A percentile compares a stretch with the other conserved stretches of the same genome.
Conservation (phyloP, 2,113 vertebrate genomes). For the Caranx ignobilis region DNA sequence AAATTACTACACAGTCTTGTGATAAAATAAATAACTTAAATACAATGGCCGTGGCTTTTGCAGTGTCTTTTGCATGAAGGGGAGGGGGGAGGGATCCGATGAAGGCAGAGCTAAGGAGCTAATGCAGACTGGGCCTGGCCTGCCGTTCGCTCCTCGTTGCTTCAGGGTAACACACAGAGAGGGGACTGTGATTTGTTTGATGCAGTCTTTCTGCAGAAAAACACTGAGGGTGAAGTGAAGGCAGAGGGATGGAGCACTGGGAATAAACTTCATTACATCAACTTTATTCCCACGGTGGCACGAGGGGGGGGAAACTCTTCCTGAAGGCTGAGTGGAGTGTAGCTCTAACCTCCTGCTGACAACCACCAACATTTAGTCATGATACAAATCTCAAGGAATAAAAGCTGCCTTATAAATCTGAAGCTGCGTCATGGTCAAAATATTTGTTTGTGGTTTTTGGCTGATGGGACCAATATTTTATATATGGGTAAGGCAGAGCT, state of each 20-base stretch:
- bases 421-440: neutral
- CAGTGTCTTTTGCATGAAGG: conserved; percentile 56
- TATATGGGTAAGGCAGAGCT: too few species aligned
- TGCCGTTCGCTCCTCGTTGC: conserved; percentile 14
- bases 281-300: conserved; percentile 12
- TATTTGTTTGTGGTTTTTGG: neutral
- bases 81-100: neutral
- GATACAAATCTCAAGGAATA: neutral
- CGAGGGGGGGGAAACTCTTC: conserved; percentile 17
- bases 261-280: neutral
- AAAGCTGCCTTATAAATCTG: neutral
- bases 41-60: conserved; percentile 79
- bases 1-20: conserved; percentile 84
- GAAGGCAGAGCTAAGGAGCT: neutral
- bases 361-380: too few species aligned
- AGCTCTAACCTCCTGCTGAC: neutral
- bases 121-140: conserved; percentile 13
- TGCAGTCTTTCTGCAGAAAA: conserved; percentile 40
- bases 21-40: conserved; percentile 86
- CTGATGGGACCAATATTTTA: neutral
- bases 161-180: conserved; percentile 20
- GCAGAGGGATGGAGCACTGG: neutral
- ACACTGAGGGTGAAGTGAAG: neutral
- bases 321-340: neutral
- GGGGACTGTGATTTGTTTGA: neutral